Conservation (phyloP, 2,888 invertebrate species). For the Ganaspis brasiliensis region DNA sequence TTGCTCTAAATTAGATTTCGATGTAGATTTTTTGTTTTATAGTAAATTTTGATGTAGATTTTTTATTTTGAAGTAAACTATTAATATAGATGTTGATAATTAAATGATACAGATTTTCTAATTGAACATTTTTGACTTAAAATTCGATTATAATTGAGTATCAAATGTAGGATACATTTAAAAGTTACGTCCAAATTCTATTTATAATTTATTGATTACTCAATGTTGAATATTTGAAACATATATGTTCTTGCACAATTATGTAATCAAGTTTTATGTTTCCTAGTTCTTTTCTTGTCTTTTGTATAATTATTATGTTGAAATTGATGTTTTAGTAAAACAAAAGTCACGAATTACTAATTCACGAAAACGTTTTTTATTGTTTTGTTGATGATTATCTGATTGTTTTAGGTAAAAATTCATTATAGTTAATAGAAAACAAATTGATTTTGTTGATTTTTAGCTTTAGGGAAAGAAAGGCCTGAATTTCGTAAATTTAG, state of each 20-base stretch:
- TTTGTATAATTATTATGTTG: not conserved
- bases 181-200: constrained; percentile 11
- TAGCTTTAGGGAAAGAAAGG: no score
- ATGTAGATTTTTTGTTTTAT: no score
- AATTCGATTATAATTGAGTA: not conserved
- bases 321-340: not conserved
- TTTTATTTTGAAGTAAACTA: not conserved
- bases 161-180: constrained; percentile 1
- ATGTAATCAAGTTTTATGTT: constrained; percentile 3
- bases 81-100: not conserved
- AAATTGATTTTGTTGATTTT: no score
- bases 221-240: constrained; percentile 19
- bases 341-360: not conserved
- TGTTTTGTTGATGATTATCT: no score
- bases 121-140: not conserved
- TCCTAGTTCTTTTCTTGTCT: not conserved
- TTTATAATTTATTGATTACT: constrained; percentile 21
- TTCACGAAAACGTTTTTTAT: no score
- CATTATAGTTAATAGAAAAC: no score
- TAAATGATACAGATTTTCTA: not conserved
- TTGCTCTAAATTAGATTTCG: no score
- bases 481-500: no score
- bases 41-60: no score
- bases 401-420: no score
- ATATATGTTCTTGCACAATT: constrained; percentile 6